Base-by-base conservation (phyloP, 2,797 vertebrate species). In the Ctenopoma kingsleyae region DNA sequence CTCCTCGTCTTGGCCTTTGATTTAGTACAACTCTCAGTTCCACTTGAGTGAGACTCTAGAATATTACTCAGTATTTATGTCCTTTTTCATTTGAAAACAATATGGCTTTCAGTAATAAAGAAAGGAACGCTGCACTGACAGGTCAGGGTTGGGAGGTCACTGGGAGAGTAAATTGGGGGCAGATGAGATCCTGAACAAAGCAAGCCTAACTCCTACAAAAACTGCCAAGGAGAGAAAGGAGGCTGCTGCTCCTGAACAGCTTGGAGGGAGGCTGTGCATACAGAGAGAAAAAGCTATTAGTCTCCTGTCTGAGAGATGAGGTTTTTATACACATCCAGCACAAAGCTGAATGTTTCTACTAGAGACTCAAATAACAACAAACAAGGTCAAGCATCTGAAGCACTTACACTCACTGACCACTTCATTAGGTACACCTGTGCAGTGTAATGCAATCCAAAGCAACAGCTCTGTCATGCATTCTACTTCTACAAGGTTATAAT, bases 101-200 rank as follows among this genome's bases (percentile, higher is more conserved):
- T 91, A 92, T 83, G 86, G 83, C 89, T 87, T 91, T 89, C 80
- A 85, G 85, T 84, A 88, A 91, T 92, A 91, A 92, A 91, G 92
- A 94, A 89, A 90, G 90, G 90, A 92, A 87, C 88, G 83, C 85
- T 93, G 94, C 90, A 93, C 89, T 94, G 94, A 97, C 93, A 94
- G 93, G 94, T 80, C 91, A 89, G 92, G 95, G 97, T 96, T 95
- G 90, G 75, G 77, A 94, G 96, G 97, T 98, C 96, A 96, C 90
- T 30, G 88, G 41, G 83, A 78, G 88, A 97, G 95, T 96, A 97
- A 97, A 98, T 97, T 97, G 94, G 94, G 96, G 96, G 96, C 96
- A 98, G 96, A 96, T 97, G 95, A 97, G 85, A 90, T 92, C 92
- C 87, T 85, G 59, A 89, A 86, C 84, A 90, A 88, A 91, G 81